These are phyloP conservation scores for Apteryx mantelli DNA, from an alignment of 2,113 vertebrate species.

Conservation along the genomic window DNA sequence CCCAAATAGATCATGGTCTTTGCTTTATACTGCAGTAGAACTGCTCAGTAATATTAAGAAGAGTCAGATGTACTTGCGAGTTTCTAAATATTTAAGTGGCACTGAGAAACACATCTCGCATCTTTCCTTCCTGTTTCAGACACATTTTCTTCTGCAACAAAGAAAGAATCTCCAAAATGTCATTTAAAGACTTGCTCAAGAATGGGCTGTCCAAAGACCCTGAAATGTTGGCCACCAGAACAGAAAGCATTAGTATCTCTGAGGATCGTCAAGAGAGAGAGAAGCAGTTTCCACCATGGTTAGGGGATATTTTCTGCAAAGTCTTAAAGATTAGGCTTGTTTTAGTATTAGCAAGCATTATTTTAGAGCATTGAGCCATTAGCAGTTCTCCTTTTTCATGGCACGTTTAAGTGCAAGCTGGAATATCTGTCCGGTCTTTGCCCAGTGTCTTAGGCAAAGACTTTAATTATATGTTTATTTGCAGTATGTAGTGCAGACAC, in stretches of 20 bases:
- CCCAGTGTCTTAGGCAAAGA: neutral
- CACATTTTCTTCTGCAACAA: neutral
- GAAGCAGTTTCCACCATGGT: neutral
- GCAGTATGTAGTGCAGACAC: constrained; percentile 24
- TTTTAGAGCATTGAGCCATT: neutral
- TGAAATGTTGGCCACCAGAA: neutral
- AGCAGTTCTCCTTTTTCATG: neutral
- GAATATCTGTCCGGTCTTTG: neutral
- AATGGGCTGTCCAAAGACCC: neutral
- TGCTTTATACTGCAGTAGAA: neutral
- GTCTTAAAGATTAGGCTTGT: neutral
- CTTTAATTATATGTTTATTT: neutral
- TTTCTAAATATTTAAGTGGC: neutral
- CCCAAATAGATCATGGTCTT: neutral
- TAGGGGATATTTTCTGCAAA: neutral
- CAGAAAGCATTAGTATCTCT: neutral
- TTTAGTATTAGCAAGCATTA: neutral
- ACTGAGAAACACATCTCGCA: neutral
- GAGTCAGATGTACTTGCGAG: neutral
- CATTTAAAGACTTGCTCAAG: neutral
- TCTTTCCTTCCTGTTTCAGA: neutral
- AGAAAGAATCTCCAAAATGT: neutral
- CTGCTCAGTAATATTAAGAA: neutral
- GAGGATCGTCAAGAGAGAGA: neutral
- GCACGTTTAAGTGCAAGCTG: neutral